These are phyloP conservation scores for Boleophthalmus pectinirostris DNA, from an alignment of 2,113 vertebrate species.

Conservation along the genomic window DNA sequence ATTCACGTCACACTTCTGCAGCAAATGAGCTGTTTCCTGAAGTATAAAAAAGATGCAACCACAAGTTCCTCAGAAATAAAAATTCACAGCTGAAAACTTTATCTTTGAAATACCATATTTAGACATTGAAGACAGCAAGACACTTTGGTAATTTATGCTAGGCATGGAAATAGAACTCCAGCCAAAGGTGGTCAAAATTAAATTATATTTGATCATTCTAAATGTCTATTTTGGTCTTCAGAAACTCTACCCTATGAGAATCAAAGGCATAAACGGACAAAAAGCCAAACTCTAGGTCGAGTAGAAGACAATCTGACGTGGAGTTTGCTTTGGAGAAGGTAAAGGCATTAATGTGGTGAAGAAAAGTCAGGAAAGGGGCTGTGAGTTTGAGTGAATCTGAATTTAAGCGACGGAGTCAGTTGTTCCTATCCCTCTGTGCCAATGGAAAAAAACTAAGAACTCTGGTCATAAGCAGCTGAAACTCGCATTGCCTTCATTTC, in stretches of 20 bases:
- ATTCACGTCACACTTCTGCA: conserved; percentile 2
- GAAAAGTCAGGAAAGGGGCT: conserved; percentile 48
- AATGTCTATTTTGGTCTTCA: not conserved
- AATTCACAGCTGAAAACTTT: not conserved
- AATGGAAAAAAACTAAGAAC: conserved; percentile 73
- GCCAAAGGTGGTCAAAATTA: not conserved
- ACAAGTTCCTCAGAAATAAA: conserved; percentile 30
- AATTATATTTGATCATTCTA: conserved; percentile 6
- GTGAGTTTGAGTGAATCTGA: conserved; percentile 57
- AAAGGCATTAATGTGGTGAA: conserved; percentile 53
- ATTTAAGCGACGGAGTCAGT: conserved; percentile 74
- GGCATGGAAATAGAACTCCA: not conserved
- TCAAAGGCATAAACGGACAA: conserved; percentile 2
- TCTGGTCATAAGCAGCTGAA: conserved; percentile 60
- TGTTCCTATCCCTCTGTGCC: conserved; percentile 74
- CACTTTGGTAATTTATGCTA: not conserved
- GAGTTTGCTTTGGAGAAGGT: conserved; percentile 42
- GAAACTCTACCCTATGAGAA: not conserved
- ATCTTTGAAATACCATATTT: not conserved
- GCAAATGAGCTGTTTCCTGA: conserved; percentile 6
- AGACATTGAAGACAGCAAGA: not conserved
- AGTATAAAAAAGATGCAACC: conserved; percentile 1
- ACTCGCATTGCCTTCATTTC: conserved; percentile 55
- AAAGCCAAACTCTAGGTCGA: not conserved
- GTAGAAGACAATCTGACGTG: conserved; percentile 36